phyloP scores from a whole-genome alignment of 2,888 invertebrate species.

The Noctua fimbriata region DNA sequence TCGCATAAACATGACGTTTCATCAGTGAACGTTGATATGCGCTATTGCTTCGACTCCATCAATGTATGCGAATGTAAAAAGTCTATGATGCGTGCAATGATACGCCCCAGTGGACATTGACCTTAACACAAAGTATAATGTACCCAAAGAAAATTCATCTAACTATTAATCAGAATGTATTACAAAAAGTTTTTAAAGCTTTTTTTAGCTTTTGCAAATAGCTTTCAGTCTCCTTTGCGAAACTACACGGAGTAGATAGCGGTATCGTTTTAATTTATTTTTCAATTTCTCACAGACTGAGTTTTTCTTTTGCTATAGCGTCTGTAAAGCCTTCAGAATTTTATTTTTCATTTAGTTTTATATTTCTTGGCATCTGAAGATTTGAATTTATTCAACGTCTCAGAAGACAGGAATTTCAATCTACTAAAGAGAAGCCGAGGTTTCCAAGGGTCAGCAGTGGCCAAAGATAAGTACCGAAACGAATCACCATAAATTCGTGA shows the following conservation, averaged over 20 bases:
- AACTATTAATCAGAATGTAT: conserved; percentile 36
- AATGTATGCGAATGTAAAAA: conserved; percentile 55
- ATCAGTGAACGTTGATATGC: conserved; percentile 51
- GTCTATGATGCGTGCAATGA: conserved; percentile 43
- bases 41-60: conserved; percentile 49
- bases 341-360: conserved; percentile 48
- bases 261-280: conserved; percentile 60
- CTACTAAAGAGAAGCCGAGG: conserved; percentile 39
- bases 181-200: conserved; percentile 4
- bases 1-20: conserved; percentile 53
- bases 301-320: conserved; percentile 43
- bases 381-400: conserved; percentile 31
- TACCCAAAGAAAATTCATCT: conserved; percentile 23
- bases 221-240: conserved; percentile 31
- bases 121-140: conserved; percentile 39
- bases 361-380: conserved; percentile 47
- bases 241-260: conserved; percentile 16
- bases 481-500: conserved; percentile 44
- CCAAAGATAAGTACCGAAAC: conserved; percentile 46
- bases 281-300: conserved; percentile 54
- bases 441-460: conserved; percentile 40
- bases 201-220: conserved; percentile 38
- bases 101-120: conserved; percentile 46
- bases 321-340: conserved; percentile 33
- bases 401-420: conserved; percentile 15